Percentiles rank a stretch among this genome's conserved stretches.
These are phyloP conservation scores for Eriocheir sinensis DNA, from an alignment of 1,140 invertebrate genomes.

Conservation along the genomic window DNA sequence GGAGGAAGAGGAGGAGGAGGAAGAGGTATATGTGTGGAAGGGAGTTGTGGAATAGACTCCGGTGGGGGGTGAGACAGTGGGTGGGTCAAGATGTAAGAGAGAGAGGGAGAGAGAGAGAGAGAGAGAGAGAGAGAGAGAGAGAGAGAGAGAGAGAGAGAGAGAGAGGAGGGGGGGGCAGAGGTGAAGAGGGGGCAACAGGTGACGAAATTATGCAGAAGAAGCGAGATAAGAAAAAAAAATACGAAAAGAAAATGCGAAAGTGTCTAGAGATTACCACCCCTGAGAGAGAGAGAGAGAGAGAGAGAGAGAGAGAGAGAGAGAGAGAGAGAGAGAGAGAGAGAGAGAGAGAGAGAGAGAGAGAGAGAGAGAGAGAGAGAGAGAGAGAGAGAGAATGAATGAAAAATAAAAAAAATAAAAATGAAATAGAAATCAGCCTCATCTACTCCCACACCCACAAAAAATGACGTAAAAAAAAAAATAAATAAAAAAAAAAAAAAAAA, in stretches of 20 bases:
- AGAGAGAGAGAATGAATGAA: too few relatives aligned
- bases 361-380: too few relatives aligned
- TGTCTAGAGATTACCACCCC: conserved; percentile 28
- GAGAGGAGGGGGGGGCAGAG: not conserved
- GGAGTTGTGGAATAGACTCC: too few relatives aligned
- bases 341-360: too few relatives aligned
- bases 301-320: not conserved
- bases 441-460: not conserved
- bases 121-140: not conserved
- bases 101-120: not conserved
- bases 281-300: not conserved
- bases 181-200: not conserved
- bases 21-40: too few relatives aligned
- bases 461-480: not conserved
- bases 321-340: too few relatives aligned
- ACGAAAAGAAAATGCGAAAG: not conserved
- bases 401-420: not conserved
- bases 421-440: not conserved
- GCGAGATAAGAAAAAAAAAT: too few relatives aligned
- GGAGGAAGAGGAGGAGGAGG: conserved; percentile 7
- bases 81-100: not conserved
- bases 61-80: too few relatives aligned
- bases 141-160: not conserved
- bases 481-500: not conserved
- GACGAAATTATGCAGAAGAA: too few relatives aligned